Percentiles rank a stretch among this genome's conserved stretches.
These are phyloP conservation scores for Brachyrhaphis roseni DNA, from an alignment of 2,797 vertebrate species.

Conservation along the genomic window DNA sequence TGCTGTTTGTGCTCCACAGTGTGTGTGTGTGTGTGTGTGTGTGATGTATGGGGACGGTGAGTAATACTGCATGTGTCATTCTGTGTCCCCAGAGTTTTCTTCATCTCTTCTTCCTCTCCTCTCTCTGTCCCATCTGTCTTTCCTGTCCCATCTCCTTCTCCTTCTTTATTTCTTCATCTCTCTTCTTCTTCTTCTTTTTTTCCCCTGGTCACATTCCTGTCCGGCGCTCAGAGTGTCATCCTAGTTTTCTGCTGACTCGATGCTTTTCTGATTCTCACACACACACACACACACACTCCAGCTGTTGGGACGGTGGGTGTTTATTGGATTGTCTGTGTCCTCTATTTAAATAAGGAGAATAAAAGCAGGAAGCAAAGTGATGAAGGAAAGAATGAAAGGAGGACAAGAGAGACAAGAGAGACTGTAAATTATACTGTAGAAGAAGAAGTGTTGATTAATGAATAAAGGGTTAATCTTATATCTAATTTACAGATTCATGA, in stretches of 20 bases:
- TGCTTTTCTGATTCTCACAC: constrained; percentile 35
- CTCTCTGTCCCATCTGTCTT: constrained; percentile 41
- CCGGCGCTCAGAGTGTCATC: constrained; percentile 72
- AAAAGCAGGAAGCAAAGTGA: constrained; percentile 45
- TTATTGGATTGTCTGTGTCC: constrained; percentile 81
- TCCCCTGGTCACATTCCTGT: constrained; percentile 72
- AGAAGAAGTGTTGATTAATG: neutral
- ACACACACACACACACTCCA: constrained; percentile 59
- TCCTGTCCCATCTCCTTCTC: constrained; percentile 26
- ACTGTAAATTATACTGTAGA: neutral
- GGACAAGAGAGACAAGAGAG: constrained; percentile 11
- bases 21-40: constrained; percentile 27
- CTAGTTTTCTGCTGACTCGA: constrained; percentile 73
- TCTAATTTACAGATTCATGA: neutral
- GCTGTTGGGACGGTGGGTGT: constrained; percentile 72
- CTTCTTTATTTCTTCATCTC: constrained; percentile 43
- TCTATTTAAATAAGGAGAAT: constrained; percentile 78
- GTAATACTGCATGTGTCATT: constrained; percentile 72
- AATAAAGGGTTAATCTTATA: neutral
- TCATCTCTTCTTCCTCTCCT: constrained; percentile 36
- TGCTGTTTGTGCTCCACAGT: constrained; percentile 33
- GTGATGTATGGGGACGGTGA: constrained; percentile 61
- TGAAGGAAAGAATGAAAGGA: constrained; percentile 32
- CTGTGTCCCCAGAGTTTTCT: constrained; percentile 66
- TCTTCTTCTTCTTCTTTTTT: constrained; percentile 23